phyloP scores from a whole-genome alignment of 2,888 invertebrate species.

The Nysson spinosus region DNA sequence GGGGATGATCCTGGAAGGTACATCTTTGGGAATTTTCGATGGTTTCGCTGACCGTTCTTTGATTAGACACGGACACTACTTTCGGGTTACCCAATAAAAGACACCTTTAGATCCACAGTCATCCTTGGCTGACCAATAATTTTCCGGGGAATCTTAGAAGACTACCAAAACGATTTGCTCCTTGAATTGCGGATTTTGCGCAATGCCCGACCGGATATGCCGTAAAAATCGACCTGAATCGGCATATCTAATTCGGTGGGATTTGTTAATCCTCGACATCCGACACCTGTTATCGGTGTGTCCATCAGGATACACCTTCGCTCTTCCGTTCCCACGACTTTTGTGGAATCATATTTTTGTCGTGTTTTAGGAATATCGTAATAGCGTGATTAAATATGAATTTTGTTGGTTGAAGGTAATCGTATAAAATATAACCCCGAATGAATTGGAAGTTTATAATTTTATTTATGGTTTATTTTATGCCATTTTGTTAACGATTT shows the following conservation, averaged over 20 bases:
- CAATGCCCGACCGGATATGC: conserved; percentile 37
- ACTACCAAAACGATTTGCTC: background rate
- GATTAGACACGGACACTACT: conserved; percentile 36
- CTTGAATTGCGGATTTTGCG: background rate
- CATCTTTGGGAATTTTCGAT: conserved; percentile 9
- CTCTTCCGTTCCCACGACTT: background rate
- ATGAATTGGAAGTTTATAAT: no score
- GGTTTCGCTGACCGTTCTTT: conserved; percentile 33
- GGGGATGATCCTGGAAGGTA: conserved; percentile 30
- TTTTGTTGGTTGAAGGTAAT: no score
- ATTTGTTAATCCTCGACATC: conserved; percentile 66
- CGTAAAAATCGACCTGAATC: conserved; percentile 63
- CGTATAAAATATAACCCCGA: no score
- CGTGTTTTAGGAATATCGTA: no score
- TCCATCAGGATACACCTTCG: conserved; percentile 3
- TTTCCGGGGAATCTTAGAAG: conserved; percentile 7
- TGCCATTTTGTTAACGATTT: no score
- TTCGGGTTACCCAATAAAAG: background rate
- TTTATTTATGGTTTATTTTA: no score
- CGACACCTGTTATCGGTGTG: conserved; percentile 64
- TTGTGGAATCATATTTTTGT: background rate
- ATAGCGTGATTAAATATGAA: no score
- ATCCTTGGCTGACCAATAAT: conserved; percentile 9
- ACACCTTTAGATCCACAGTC: conserved; percentile 1
- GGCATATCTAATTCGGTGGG: conserved; percentile 59